Conservation (phyloP, 1,140 invertebrate species). For the Ips nitidus region DNA sequence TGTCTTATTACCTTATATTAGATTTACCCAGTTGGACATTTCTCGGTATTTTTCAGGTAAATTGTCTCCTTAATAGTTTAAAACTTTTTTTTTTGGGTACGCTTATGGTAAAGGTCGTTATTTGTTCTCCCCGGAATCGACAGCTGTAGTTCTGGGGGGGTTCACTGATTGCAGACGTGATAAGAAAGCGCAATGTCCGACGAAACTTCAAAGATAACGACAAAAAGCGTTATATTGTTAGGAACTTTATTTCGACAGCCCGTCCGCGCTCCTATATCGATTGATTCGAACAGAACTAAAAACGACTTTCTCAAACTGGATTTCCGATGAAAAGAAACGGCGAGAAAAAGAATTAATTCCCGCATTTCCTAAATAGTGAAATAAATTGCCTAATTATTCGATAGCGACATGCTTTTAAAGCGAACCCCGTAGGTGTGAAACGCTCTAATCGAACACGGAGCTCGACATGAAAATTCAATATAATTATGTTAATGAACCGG, state of each 20-base stretch:
- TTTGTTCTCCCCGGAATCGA: conserved; percentile 13
- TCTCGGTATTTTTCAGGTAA: too few relatives aligned
- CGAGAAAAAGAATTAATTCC: neutral
- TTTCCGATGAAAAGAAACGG: neutral
- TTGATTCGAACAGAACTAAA: conserved; percentile 4
- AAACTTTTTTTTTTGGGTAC: neutral
- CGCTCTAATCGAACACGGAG: conserved; percentile 6
- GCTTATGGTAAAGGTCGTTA: conserved; percentile 14
- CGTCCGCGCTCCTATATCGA: neutral
- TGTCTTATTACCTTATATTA: too few relatives aligned
- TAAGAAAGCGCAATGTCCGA: conserved; percentile 18
- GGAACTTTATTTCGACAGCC: conserved; percentile 15
- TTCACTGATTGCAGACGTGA: conserved; percentile 19
- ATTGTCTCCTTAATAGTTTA: too few relatives aligned
- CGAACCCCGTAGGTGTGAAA: conserved; percentile 17
- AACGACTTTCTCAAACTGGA: conserved; percentile 1
- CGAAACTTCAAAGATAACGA: conserved; percentile 20
- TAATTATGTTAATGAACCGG: conserved; percentile 20
- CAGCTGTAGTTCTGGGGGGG: conserved; percentile 18
- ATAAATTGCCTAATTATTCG: conserved; percentile 20
- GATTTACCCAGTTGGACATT: too few relatives aligned
- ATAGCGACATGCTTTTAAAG: conserved; percentile 14
- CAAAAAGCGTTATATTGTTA: conserved; percentile 21
- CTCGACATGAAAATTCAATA: conserved; percentile 26
- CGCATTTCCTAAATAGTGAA: neutral